Evolutionary conservation across 2,113 vertebrate species (phyloP), one percentile per base, ranked within the genome.

Genomic region (Rhabdomys dilectus): DNA sequence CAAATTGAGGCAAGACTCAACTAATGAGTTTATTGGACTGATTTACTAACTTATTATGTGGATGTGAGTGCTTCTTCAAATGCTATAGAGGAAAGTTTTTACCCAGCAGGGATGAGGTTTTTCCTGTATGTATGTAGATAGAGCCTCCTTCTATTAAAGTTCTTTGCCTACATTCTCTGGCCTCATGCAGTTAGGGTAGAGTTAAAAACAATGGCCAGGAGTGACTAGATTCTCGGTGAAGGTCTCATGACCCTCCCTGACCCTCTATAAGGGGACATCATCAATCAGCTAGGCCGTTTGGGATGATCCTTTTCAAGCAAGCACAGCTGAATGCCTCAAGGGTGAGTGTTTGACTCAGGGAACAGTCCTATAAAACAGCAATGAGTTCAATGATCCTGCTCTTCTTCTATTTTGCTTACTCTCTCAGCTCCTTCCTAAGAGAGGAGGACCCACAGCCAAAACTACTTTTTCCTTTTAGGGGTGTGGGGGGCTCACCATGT

Each of bases 341-440:
- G 26, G 24, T 11, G 13, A 39, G 19, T 42, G n/a, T 17, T 64
- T 45, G 4, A 64, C 39, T 64, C 58, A 31, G 7, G 29, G 58
- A 4, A 17, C 26, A 64, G 39, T 19, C 58, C 58, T 64, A 11
- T 31, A 45, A 45, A 85, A 42, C 26, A 21, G 39, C 26, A 64
- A 17, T 9, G 16, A 19, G 11, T 11, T 24, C 0, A 21, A 21
- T 0, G 8, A n/a, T 21, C 7, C 1, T 3, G 4, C 16, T 12
- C 8, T 1, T 19, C 1, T 26, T 31, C 31, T 31, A 8, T 9
- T 48, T 66, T 56, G 5, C 53, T 77, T 16, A 24, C 21, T 45
- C 58, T 66, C n/a, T 45, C 36, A 45, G 1, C 31, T 31, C n/a
- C 75, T 84, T 39, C n/a, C 45, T 48, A 45, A 34, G 16, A 84